A percentile compares a stretch with the other conserved stretches of the same genome.
phyloP scores from a whole-genome alignment of 2,797 vertebrate genomes.

The Rhabdophis nuchalis region DNA sequence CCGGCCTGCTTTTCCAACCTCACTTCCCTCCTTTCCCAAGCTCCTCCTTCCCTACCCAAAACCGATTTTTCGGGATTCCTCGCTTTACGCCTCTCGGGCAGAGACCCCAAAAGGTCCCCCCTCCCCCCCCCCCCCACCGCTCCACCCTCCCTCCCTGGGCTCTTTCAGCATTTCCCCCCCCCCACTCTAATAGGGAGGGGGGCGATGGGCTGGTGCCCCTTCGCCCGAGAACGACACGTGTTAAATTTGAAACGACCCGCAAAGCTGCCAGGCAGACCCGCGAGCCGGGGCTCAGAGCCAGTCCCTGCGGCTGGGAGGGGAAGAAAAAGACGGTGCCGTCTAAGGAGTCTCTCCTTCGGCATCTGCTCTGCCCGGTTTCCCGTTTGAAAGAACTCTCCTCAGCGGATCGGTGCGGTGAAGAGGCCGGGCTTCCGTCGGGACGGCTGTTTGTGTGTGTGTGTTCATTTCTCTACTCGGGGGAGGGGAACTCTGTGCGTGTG shows the following conservation, averaged over 20 bases:
- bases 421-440: background rate
- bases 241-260: background rate
- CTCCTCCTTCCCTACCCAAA: background rate
- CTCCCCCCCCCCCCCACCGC: too few species aligned
- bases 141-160: background rate
- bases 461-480: background rate
- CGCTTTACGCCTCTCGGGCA: background rate
- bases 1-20: background rate
- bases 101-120: background rate
- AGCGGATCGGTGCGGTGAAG: background rate
- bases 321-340: background rate
- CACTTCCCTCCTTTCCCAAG: background rate
- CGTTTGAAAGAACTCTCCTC: background rate
- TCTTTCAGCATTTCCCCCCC: background rate
- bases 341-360: background rate
- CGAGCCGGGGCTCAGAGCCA: background rate
- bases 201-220: background rate
- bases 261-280: background rate
- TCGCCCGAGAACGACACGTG: background rate
- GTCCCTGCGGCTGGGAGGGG: background rate
- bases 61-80: background rate
- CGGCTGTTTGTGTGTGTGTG: too few species aligned
- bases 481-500: background rate
- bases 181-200: too few species aligned
- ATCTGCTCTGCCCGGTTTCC: background rate